phyloP scores from a whole-genome alignment of 2,888 invertebrate species.

The Thyatira batis region DNA sequence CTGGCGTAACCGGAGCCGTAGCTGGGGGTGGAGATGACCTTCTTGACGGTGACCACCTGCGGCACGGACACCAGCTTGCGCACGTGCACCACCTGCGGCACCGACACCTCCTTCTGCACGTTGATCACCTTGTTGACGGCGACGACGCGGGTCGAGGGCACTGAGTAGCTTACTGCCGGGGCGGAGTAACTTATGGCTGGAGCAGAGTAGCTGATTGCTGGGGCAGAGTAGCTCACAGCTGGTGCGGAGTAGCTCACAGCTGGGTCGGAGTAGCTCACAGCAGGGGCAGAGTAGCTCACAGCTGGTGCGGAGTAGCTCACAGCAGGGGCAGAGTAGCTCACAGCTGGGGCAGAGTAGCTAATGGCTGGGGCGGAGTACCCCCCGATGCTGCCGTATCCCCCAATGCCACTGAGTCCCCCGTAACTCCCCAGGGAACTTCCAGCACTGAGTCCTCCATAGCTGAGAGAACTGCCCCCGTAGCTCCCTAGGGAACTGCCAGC shows the following conservation, averaged over 20 bases:
- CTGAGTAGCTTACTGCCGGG: neutral
- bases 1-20: conserved; percentile 17
- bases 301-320: conserved; percentile 3
- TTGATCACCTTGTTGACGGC: conserved; percentile 42
- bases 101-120: conserved; percentile 35
- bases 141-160: conserved; percentile 31
- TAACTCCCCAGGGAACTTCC: conserved; percentile 14
- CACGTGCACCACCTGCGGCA: conserved; percentile 39
- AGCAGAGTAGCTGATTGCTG: conserved; percentile 5
- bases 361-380: neutral
- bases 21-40: conserved; percentile 38
- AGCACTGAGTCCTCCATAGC: conserved; percentile 13
- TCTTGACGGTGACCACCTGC: conserved; percentile 49
- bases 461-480: conserved; percentile 18
- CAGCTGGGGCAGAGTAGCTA: neutral
- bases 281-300: neutral
- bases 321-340: conserved; percentile 14
- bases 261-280: neutral
- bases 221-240: neutral
- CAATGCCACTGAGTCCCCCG: neutral
- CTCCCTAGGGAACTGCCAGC: conserved; percentile 15
- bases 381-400: neutral
- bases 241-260: neutral
- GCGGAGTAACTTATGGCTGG: neutral
- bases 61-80: conserved; percentile 47